Percentiles rank a stretch among this genome's conserved stretches.
These are phyloP conservation scores for Drosophila parabipectinata DNA, from an alignment of 1,140 invertebrate species.

Conservation along the genomic window DNA sequence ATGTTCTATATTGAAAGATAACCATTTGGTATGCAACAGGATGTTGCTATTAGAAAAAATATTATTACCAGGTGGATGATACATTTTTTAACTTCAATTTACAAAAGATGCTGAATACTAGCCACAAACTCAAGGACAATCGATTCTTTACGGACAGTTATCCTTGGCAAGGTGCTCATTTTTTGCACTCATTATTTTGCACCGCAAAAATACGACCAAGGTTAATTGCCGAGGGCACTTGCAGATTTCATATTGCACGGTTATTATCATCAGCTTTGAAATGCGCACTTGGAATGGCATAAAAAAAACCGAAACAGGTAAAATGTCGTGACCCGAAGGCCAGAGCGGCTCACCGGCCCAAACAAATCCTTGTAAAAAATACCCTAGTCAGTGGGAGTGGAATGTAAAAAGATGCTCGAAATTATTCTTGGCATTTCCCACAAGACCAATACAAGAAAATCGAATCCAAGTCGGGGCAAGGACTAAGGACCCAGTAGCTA, in stretches of 20 bases:
- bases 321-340: conserved; percentile 23
- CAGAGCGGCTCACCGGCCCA: conserved; percentile 4
- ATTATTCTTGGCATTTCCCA: conserved; percentile 71
- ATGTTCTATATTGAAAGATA: conserved; percentile 72
- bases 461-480: conserved; percentile 60
- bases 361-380: conserved; percentile 31
- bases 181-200: conserved; percentile 35
- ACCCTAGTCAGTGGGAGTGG: conserved; percentile 13
- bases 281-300: conserved; percentile 43
- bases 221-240: conserved; percentile 54
- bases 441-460: conserved; percentile 74
- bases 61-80: neutral
- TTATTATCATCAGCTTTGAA: conserved; percentile 50
- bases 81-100: neutral
- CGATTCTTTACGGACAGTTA: conserved; percentile 17
- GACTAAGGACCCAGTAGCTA: conserved; percentile 22
- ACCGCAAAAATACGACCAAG: conserved; percentile 59
- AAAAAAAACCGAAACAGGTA: conserved; percentile 61
- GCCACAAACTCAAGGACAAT: conserved; percentile 20
- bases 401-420: conserved; percentile 55
- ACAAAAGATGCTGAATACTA: neutral
- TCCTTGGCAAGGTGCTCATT: conserved; percentile 20
- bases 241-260: conserved; percentile 66
- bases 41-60: conserved; percentile 27
- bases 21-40: conserved; percentile 74